Conservation (phyloP, 53 echinoderm and acorn worm species). For the Antedon mediterranea region DNA sequence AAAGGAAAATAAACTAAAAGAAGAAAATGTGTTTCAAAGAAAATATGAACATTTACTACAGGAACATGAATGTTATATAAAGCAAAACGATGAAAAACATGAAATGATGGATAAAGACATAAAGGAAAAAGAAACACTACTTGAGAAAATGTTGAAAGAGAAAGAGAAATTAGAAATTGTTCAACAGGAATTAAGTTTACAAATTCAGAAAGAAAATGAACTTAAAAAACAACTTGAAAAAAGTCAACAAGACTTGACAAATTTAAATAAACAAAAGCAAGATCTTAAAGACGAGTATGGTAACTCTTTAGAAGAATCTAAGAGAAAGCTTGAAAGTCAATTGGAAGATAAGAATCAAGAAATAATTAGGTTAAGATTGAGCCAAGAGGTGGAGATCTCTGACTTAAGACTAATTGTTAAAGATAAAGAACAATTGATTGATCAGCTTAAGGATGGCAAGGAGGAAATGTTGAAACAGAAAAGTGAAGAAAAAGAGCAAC, state of each 20-base stretch:
- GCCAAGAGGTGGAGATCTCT: background rate
- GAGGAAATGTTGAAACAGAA: constrained; percentile 24
- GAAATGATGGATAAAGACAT: background rate
- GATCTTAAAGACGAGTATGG: background rate
- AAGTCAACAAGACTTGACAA: background rate
- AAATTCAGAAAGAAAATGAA: background rate
- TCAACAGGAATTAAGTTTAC: background rate
- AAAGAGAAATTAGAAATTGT: background rate
- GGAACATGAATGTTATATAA: background rate
- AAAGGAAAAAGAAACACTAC: background rate
- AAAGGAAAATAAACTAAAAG: too few relatives aligned
- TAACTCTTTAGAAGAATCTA: background rate
- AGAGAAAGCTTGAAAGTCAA: background rate
- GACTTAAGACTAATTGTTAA: background rate
- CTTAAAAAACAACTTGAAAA: background rate
- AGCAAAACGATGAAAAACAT: background rate
- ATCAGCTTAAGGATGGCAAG: background rate
- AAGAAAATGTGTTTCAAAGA: background rate
- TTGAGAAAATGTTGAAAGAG: background rate
- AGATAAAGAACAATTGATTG: background rate
- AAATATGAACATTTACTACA: background rate
- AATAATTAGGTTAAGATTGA: background rate
- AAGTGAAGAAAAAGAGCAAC: constrained; percentile 24
- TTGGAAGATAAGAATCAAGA: background rate
- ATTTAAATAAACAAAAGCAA: background rate